Base-by-base conservation (phyloP, 92 coral and sea anemone species). In the Montipora capitata region DNA sequence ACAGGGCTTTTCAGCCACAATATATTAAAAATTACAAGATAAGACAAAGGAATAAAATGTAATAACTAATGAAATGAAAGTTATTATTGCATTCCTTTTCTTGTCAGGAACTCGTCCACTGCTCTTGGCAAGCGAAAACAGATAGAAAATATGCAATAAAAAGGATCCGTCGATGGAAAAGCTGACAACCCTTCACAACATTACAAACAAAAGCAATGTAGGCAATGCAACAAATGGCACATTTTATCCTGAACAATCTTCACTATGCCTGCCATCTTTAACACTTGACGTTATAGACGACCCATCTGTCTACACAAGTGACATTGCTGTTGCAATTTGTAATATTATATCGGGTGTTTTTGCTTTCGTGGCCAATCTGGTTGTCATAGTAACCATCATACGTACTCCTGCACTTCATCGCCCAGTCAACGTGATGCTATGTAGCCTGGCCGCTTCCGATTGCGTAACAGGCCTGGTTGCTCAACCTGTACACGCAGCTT, bases 341-440 rank as follows among this genome's bases (percentile, higher is more conserved):
- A 40, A 82, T 56, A 4, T 72, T 51, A 20, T 68, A 6, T 52
- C 40, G 41, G 77, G 69, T 42, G 8, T 71, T 57, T 71, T 70
- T 58, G 79, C 87, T 41, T 39, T 58, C 79, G 18, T 82, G 58
- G 18, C 38, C 11, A 82, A 82, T 52, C 78, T 82, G 69, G 87
- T 58, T 57, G 68, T 82, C 78, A 72, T 92, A 40, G 67, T 48
- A 17, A 80, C 92, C 57, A 59, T 92, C 56, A 40, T 78, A 38
- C 82, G 88, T 11, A 88, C 81, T 40, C 71, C 77, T 10, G 38
- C 76, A 10, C 86, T 92, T 48, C 84, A 85, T 49, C 74, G 83
- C 41, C 89, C 92, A 0, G 78, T 90, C 43, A 87, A 92, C 65
- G 87, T 88, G 17, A 58, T 92, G 20, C 86, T 92, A 44, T 92